Evolutionary conservation across 1,140 invertebrate genomes (phyloP), one percentile per base, ranked within the genome.

Genomic region (Pogonus chalceus): DNA sequence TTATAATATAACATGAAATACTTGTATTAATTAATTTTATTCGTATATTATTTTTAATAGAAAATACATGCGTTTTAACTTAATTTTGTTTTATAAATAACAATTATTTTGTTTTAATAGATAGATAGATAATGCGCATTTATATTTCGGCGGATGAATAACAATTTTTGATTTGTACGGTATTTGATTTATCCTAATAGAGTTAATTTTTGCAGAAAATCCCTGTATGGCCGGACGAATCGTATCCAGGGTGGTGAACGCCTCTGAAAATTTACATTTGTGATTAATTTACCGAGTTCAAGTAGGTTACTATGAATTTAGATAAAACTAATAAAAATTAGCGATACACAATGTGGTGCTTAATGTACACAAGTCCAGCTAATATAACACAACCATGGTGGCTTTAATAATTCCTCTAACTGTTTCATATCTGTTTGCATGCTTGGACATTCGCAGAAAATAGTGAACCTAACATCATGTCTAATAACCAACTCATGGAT

Each of bases 401-500:
- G 52, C 56, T 52, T 56, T 46, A 54, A 56, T 43, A 53, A 24
- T 35, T 21, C 46, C 43, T 35, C 24, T 59, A 52, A 49, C 46
- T 50, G 51, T 51, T 55, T 56, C 21, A 43, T 50, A 50, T 63
- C 57, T 65, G 60, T 60, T 57, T 61, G 60, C 56, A 67, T 66
- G 66, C 68, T 68, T 69, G 67, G 67, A 62, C 61, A 57, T 58
- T 57, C 64, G 61, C 65, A 63, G 60, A 58, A 58, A 57, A 60
- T 55, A 56, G 58, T 55, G 53, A 62, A 51, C 60, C 60, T 62
- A n/a, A 59, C 66, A 68, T 55, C 56, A 69, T 69, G 68, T 66
- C 68, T 60, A 64, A 63, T 69, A 70, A 65, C 60, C 66, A 70
- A 55, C 65, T 70, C 58, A 62, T 70, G 68, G 68, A 70, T 65